Base-by-base conservation (phyloP, 1,140 invertebrate species). In the Drosophila ironensis region DNA sequence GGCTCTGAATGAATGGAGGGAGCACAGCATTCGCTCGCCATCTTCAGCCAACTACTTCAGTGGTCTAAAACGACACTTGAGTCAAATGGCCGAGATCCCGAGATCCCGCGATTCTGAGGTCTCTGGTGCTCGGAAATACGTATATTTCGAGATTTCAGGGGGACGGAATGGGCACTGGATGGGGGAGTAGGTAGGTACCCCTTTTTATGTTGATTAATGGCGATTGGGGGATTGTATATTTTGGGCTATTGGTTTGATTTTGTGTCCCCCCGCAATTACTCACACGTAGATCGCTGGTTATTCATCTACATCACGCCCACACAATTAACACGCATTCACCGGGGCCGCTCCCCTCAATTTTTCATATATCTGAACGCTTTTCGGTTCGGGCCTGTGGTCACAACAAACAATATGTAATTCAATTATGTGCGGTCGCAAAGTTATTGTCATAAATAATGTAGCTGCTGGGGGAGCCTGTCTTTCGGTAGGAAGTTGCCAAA, bases 51-150 rank as follows among this genome's bases (percentile, higher is more conserved):
- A 84, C 80, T 84, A 86, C 80, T 84, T 84, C 80, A 84, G 80
- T 84, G 80, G 80, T 80, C 66, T 75, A 86, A 86, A 84, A 86
- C 80, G 80, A 75, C 80, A 84, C 80, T 84, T 80, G 80, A 84
- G 80, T 86, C 70, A 74, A 84, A 73, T 14, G 30, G 64, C 35
- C 12, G 19, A 12, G 8, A 35, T n/a, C 4, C 27, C 5, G 11
- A 48, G 17, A 40, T 60, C 57, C 12, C 37, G 33, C 47, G 22
- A 45, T 35, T 61, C 40, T 64, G 22, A 20, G 51, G 22, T 25
- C 27, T 12, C 51, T 16, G 30, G 44, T 53, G 14, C 33, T 37
- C 33, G 12, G 6, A 37, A 17, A 16, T 5, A 3, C 20, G 2
- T 22, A 3, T 22, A 22, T 8, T 17, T 37, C 33, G 14, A 27